These are phyloP conservation scores for Lasioglossum figueresi DNA, from an alignment of 2,888 invertebrate species.

Conservation along the genomic window DNA sequence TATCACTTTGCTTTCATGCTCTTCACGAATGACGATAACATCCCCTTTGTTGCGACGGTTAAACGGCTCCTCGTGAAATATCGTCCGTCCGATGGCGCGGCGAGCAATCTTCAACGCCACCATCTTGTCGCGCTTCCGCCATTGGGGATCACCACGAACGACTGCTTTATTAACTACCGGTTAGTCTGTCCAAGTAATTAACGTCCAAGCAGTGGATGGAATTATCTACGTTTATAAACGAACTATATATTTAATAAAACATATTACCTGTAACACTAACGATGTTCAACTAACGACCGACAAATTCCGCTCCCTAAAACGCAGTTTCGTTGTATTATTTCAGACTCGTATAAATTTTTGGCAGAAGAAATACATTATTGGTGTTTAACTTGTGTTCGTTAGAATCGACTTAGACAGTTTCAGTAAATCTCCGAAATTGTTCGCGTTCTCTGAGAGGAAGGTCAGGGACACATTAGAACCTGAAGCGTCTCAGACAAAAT, in stretches of 20 bases:
- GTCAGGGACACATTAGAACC: not conserved
- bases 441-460: not conserved
- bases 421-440: not conserved
- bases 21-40: conserved; percentile 12
- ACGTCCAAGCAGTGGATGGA: too few species aligned
- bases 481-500: not conserved
- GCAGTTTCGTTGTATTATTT: too few species aligned
- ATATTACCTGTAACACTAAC: too few species aligned
- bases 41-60: not conserved
- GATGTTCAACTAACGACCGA: too few species aligned
- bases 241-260: too few species aligned
- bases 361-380: too few species aligned
- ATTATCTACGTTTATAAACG: too few species aligned
- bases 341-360: too few species aligned
- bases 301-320: too few species aligned
- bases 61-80: conserved; percentile 14
- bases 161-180: not conserved
- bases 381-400: too few species aligned
- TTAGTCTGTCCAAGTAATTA: not conserved
- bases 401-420: too few species aligned
- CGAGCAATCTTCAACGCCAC: not conserved
- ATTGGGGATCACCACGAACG: not conserved
- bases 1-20: conserved; percentile 10
- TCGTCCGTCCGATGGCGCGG: not conserved
- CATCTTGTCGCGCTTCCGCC: not conserved